These are phyloP conservation scores for Apus apus DNA, from an alignment of 2,113 vertebrate genomes.

Conservation along the genomic window DNA sequence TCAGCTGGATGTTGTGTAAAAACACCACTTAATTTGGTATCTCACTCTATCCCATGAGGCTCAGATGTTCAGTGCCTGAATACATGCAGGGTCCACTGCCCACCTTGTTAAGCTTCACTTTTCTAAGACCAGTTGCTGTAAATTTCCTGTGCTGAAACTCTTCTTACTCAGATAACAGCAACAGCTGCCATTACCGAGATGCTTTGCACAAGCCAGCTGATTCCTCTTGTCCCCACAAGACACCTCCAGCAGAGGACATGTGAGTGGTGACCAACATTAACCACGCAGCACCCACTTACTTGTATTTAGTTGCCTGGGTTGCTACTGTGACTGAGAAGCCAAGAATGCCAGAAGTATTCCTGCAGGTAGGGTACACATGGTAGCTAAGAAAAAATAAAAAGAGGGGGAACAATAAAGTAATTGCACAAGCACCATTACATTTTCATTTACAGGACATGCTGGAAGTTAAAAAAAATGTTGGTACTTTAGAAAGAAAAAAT, in stretches of 20 bases:
- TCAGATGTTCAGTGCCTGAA: neutral
- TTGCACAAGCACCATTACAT: neutral
- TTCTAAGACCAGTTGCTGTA: neutral
- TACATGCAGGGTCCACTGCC: neutral
- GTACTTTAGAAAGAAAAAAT: neutral
- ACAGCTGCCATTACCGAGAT: neutral
- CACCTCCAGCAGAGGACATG: neutral
- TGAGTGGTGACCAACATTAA: neutral
- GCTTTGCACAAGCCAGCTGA: neutral
- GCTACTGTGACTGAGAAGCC: slow-evolving; percentile 96
- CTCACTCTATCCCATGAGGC: rapidly evolving
- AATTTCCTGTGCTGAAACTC: neutral
- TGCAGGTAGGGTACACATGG: slow-evolving; percentile 92
- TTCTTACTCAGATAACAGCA: rapidly evolving
- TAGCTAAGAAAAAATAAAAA: slow-evolving; percentile 74
- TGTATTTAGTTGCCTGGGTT: slow-evolving; percentile 95
- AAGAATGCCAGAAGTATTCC: slow-evolving; percentile 94
- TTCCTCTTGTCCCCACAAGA: rapidly evolving
- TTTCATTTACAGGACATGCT: neutral
- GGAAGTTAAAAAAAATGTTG: neutral
- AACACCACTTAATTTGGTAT: neutral
- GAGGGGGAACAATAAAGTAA: neutral
- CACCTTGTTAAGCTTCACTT: neutral
- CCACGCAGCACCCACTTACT: slow-evolving; percentile 68
- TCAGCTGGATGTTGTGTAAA: neutral